Evolutionary conservation across 1,140 invertebrate species (phyloP).

Genomic region (Pseudomyrmex pallidus): DNA sequence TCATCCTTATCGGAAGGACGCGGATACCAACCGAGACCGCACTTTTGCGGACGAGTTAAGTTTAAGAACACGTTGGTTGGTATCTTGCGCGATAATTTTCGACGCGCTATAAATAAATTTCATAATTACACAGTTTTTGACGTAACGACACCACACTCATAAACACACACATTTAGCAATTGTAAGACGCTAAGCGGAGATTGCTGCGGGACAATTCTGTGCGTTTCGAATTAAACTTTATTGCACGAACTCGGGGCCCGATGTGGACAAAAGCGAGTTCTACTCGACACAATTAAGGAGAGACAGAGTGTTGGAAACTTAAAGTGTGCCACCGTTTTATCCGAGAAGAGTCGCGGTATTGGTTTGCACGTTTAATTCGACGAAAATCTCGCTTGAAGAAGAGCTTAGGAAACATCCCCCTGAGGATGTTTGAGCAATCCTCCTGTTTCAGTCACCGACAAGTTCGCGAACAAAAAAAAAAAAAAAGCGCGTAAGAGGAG

Average conservation of each 20-base stretch:
- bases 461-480: constrained; percentile 12
- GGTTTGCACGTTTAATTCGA: background rate
- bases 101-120: background rate
- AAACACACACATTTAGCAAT: background rate
- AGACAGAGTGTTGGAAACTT: constrained; percentile 15
- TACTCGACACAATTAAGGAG: constrained; percentile 25
- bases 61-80: background rate
- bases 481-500: constrained; percentile 9
- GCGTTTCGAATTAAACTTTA: constrained; percentile 3
- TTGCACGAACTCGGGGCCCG: background rate
- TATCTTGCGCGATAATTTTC: constrained; percentile 21
- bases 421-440: too few relatives aligned
- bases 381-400: background rate
- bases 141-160: background rate
- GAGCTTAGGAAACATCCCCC: background rate
- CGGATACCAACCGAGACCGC: constrained; percentile 26
- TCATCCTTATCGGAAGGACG: constrained; percentile 51
- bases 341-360: background rate
- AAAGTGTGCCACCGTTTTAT: constrained; percentile 14
- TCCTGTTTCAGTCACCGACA: too few relatives aligned
- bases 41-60: constrained; percentile 25
- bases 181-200: background rate
- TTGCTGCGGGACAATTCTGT: background rate
- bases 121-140: background rate
- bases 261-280: constrained; percentile 38